A percentile compares a stretch with the other conserved stretches of the same genome.
Conservation (phyloP, 2,888 invertebrate species). For the Anorthoa munda region DNA sequence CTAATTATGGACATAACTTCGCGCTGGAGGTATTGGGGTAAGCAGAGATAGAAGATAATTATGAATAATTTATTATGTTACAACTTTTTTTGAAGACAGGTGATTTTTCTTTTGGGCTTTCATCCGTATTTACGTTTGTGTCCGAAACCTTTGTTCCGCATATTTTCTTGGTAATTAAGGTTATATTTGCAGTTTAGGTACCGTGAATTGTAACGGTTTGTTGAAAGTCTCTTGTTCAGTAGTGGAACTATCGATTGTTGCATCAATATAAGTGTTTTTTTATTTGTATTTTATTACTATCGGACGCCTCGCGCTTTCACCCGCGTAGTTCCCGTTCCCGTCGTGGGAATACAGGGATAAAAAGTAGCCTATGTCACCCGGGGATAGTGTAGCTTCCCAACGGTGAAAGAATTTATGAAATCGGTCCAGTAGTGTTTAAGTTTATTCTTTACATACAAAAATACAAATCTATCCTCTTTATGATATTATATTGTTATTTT, state of each 20-base stretch:
- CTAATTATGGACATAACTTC: constrained; percentile 49
- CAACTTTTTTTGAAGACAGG: neutral
- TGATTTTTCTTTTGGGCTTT: constrained; percentile 17
- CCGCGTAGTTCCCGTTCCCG: too few species aligned
- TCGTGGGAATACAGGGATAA: too few species aligned
- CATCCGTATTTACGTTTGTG: neutral
- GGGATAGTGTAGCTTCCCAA: too few species aligned
- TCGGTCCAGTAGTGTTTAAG: too few species aligned
- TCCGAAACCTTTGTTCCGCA: constrained; percentile 8
- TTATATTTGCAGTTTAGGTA: neutral
- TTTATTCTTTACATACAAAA: too few species aligned
- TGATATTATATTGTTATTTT: too few species aligned
- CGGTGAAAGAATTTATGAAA: too few species aligned
- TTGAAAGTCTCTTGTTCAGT: neutral
- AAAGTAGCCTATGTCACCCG: too few species aligned
- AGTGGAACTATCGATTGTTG: constrained; percentile 15
- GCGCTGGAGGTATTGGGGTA: constrained; percentile 22
- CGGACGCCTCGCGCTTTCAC: too few species aligned
- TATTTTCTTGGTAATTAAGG: constrained; percentile 12
- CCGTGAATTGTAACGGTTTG: constrained; percentile 10
- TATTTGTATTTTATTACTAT: too few species aligned
- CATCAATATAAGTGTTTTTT: neutral
- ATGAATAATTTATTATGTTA: constrained; percentile 10
- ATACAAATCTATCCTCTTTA: too few species aligned
- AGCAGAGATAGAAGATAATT: constrained; percentile 33